Conservation (phyloP, 30 jellyfish, hydroid and myxozoan genomes). For the Cassiopea xamachana region DNA sequence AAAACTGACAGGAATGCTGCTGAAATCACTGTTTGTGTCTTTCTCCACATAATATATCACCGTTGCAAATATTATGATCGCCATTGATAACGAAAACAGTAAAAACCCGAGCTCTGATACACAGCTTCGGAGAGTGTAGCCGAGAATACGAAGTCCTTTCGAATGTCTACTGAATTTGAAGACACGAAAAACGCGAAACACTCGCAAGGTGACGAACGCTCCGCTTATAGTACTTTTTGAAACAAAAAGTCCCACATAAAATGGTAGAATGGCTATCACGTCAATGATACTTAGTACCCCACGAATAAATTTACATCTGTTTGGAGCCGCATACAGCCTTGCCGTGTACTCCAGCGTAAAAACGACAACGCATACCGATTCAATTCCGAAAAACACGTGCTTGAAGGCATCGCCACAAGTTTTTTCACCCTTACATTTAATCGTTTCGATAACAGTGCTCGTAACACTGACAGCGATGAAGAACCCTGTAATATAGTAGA, state of each 20-base stretch:
- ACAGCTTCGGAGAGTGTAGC: slow-evolving; percentile 85
- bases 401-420: slow-evolving; percentile 87
- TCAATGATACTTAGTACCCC: slow-evolving; percentile 81
- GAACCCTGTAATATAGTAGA: slow-evolving; percentile 92
- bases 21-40: slow-evolving; percentile 68
- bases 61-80: slow-evolving; percentile 90
- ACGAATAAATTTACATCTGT: slow-evolving; percentile 83
- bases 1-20: slow-evolving; percentile 93
- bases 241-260: slow-evolving; percentile 79
- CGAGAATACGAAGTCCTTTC: slow-evolving; percentile 94
- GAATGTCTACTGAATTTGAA: slow-evolving; percentile 97
- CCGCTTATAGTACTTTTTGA: slow-evolving; percentile 89
- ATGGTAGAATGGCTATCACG: slow-evolving; percentile 87
- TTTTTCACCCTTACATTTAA: slow-evolving; percentile 77
- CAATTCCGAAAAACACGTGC: slow-evolving; percentile 76
- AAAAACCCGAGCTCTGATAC: slow-evolving; percentile 97
- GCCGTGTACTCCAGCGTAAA: slow-evolving; percentile 88
- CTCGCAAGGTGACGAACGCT: slow-evolving; percentile 92
- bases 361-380: slow-evolving; percentile 85
- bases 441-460: slow-evolving; percentile 86
- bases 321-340: slow-evolving; percentile 90
- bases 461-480: slow-evolving; percentile 91
- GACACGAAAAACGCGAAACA: slow-evolving; percentile 93
- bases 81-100: slow-evolving; percentile 91
- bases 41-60: slow-evolving; percentile 89